Conservation (phyloP, 2,797 vertebrate species). For the Thalassophryne amazonica region DNA sequence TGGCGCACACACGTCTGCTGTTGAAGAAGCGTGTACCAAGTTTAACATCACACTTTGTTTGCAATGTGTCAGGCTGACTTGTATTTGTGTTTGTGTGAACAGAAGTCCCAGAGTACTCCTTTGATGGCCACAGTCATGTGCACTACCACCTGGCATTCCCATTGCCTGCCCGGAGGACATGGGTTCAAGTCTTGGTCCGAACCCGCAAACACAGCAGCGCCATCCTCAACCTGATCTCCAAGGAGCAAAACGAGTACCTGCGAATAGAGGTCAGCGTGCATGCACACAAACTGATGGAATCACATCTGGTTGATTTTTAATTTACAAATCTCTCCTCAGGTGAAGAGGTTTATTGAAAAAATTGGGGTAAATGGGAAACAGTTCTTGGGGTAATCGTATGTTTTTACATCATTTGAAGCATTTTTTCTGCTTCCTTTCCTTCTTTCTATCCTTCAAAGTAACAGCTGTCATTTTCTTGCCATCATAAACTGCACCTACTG, state of each 20-base stretch:
- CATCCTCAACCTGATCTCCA: slow-evolving; percentile 79
- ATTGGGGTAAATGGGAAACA: not conserved
- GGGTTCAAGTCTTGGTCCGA: slow-evolving; percentile 82
- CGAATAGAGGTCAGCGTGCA: slow-evolving; percentile 79
- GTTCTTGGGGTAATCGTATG: not conserved
- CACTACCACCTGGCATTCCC: slow-evolving; percentile 76
- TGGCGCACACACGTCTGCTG: no score
- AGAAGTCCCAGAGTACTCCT: slow-evolving; percentile 79
- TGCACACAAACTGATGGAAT: not conserved
- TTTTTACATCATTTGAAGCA: not conserved
- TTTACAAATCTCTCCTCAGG: not conserved
- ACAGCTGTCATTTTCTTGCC: not conserved
- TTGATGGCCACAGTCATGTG: slow-evolving; percentile 81
- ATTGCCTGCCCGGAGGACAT: slow-evolving; percentile 74
- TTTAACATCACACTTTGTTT: no score
- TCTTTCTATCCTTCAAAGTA: not conserved
- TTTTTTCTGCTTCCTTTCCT: not conserved
- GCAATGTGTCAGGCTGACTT: slow-evolving; percentile 4
- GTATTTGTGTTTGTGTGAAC: slow-evolving; percentile 4
- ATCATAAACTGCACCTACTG: not conserved
- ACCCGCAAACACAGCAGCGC: slow-evolving; percentile 83
- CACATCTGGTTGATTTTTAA: not conserved
- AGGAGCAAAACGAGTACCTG: slow-evolving; percentile 82
- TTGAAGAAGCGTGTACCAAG: no score
- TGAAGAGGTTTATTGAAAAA: not conserved